phyloP scores from a whole-genome alignment of 2,113 vertebrate species.

The Vulpes vulpes region DNA sequence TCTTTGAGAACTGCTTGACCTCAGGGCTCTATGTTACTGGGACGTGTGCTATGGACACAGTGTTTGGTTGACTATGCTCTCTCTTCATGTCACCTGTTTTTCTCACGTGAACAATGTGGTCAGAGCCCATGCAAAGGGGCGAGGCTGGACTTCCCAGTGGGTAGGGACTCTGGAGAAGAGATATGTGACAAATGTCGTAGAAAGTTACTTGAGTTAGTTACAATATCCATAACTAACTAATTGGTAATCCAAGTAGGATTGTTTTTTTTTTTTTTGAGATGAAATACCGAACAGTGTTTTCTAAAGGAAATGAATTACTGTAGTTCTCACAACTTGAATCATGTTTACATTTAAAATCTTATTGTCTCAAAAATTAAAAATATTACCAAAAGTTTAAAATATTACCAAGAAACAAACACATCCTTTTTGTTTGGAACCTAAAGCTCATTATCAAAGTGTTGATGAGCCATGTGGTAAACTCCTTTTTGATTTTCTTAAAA shows the following conservation, averaged over 20 bases:
- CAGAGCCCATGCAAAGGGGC: background rate
- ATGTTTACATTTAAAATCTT: background rate
- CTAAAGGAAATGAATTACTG: background rate
- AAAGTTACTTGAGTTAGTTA: background rate
- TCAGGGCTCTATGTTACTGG: background rate
- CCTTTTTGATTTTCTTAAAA: slow-evolving; percentile 10
- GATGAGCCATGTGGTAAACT: background rate
- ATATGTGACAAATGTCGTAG: background rate
- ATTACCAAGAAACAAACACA: background rate
- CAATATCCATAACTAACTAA: background rate
- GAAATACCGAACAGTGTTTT: background rate
- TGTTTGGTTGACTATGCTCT: background rate
- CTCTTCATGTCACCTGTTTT: background rate
- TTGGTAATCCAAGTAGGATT: background rate
- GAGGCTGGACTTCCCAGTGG: background rate
- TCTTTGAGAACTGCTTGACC: background rate
- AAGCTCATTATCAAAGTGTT: slow-evolving; percentile 1
- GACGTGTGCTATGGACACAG: background rate
- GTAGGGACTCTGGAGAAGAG: background rate
- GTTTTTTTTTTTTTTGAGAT: background rate
- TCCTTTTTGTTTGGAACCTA: background rate
- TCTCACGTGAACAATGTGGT: background rate
- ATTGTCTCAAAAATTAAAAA: slow-evolving; percentile 4
- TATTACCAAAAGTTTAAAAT: slow-evolving; percentile 18
- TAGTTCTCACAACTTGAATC: background rate